phyloP scores from a whole-genome alignment of 1,140 invertebrate species.

The Sycophaga agraensis region DNA sequence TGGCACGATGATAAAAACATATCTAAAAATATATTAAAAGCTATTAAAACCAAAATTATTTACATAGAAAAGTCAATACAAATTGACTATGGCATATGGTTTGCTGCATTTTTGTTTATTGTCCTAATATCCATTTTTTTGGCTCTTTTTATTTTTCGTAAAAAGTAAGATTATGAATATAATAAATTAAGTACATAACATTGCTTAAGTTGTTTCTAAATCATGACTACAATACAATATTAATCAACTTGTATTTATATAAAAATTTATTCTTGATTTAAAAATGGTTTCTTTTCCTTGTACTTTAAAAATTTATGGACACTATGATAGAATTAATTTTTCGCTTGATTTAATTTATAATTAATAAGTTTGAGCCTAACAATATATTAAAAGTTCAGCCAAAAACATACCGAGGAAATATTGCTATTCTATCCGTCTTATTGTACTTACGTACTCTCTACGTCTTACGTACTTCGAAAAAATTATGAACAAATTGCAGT shows the following conservation, averaged over 20 bases:
- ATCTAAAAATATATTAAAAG: neutral
- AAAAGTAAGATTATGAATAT: conserved; percentile 18
- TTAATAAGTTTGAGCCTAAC: neutral
- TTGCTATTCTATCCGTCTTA: no score
- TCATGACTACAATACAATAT: no score
- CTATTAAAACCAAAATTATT: conserved; percentile 13
- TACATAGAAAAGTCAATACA: neutral
- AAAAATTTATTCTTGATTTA: no score
- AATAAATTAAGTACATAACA: no score
- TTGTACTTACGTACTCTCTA: neutral
- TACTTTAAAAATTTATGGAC: no score
- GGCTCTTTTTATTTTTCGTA: conserved; percentile 23
- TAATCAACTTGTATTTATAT: no score
- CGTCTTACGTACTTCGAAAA: neutral
- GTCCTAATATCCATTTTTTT: neutral
- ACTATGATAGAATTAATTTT: no score
- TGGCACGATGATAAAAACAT: neutral
- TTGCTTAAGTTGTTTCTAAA: no score
- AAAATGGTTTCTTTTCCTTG: no score
- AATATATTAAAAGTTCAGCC: no score
- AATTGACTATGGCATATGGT: conserved; percentile 24
- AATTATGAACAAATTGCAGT: no score
- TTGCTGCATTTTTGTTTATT: conserved; percentile 25
- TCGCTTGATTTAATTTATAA: neutral
- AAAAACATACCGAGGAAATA: no score